Evolutionary conservation across 2,888 invertebrate species (phyloP).

Genomic region (Ramazzottius varieornatus): DNA sequence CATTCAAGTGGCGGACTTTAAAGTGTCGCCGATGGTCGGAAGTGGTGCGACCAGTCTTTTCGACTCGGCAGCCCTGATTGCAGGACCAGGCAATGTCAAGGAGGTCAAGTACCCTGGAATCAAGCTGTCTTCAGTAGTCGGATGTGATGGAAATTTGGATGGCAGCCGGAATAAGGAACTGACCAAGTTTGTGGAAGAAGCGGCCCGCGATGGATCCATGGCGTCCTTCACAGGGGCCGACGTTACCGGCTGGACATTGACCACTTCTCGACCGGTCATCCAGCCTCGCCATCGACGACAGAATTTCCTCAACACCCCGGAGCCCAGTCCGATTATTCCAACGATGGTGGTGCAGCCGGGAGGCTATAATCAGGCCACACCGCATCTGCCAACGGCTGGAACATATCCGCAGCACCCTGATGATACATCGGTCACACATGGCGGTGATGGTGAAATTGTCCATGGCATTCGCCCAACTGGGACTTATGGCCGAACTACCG

Average conservation of each 20-base stretch:
- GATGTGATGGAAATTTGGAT: neutral
- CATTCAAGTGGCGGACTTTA: neutral
- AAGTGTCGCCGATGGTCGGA: neutral
- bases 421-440: neutral
- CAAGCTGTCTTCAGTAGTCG: neutral
- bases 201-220: neutral
- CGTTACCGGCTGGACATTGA: neutral
- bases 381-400: no score
- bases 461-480: neutral
- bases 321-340: neutral
- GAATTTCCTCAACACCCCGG: neutral
- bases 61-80: conserved; percentile 18
- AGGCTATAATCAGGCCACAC: neutral
- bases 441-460: neutral
- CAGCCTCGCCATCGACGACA: neutral
- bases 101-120: conserved; percentile 10
- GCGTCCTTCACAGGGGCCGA: neutral
- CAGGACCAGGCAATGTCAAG: conserved; percentile 18
- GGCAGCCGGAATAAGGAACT: neutral
- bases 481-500: neutral
- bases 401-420: no score
- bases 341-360: neutral
- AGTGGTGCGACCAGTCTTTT: conserved; percentile 10
- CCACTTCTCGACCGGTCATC: neutral
- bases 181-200: neutral